phyloP scores from a whole-genome alignment of 2,888 invertebrate species.

The Meta bourneti region DNA sequence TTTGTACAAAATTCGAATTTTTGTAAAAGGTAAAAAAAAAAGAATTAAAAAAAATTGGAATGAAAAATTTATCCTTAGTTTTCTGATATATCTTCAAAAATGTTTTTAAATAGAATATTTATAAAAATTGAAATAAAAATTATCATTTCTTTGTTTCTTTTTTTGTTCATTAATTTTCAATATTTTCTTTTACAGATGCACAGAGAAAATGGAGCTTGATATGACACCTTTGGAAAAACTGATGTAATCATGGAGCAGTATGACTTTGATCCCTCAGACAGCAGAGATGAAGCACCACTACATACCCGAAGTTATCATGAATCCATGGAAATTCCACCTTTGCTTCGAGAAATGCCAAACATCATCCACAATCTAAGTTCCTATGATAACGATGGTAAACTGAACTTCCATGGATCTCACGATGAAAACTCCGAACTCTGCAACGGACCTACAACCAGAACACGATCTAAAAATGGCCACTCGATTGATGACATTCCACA shows the following conservation, averaged over 20 bases:
- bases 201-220: background rate
- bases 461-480: slow-evolving; percentile 61
- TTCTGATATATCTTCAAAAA: too few species aligned
- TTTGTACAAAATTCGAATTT: too few species aligned
- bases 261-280: slow-evolving; percentile 66
- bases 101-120: too few species aligned
- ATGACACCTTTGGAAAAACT: background rate
- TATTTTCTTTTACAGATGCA: background rate
- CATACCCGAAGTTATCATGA: slow-evolving; percentile 39
- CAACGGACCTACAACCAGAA: slow-evolving; percentile 25
- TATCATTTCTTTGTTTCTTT: too few species aligned
- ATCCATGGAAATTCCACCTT: slow-evolving; percentile 22
- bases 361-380: slow-evolving; percentile 67
- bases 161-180: too few species aligned
- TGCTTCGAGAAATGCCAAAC: slow-evolving; percentile 51
- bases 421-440: slow-evolving; percentile 11
- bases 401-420: slow-evolving; percentile 9
- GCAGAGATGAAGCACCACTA: slow-evolving; percentile 31
- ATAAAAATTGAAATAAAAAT: too few species aligned
- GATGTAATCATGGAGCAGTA: slow-evolving; percentile 69
- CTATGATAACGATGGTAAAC: slow-evolving; percentile 60
- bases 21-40: too few species aligned
- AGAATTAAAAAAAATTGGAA: too few species aligned
- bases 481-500: slow-evolving; percentile 63
- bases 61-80: too few species aligned